Evolutionary conservation across 2,113 vertebrate species (phyloP).

Genomic region (Carassius auratus): DNA sequence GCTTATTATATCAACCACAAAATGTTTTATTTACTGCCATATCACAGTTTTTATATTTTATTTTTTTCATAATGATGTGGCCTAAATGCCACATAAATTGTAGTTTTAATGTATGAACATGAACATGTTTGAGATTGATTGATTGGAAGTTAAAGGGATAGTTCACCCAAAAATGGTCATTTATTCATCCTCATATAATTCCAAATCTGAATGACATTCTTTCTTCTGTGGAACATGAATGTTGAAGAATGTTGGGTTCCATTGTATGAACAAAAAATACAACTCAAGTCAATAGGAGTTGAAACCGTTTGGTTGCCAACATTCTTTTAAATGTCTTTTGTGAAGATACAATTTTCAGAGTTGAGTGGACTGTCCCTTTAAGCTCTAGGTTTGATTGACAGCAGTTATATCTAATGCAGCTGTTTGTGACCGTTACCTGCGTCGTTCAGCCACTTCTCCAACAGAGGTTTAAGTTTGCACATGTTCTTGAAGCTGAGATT

Average conservation of each 20-base stretch:
- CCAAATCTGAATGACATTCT: neutral
- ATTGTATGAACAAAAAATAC: neutral
- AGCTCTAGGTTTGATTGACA: neutral
- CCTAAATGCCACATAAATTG: neutral
- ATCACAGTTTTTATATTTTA: neutral
- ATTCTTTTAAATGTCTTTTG: neutral
- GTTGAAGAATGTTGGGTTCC: neutral
- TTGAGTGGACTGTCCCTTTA: neutral
- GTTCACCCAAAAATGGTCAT: neutral
- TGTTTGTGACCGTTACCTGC: constrained; percentile 75
- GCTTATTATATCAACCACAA: neutral
- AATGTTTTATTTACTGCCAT: neutral
- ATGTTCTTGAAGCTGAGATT: constrained; percentile 97
- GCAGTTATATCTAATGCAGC: neutral
- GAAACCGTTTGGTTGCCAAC: neutral
- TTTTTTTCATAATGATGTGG: neutral
- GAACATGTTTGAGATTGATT: neutral
- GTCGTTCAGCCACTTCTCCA: constrained; percentile 93
- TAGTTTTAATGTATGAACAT: neutral
- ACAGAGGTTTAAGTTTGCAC: constrained; percentile 93
- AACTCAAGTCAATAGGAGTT: neutral
- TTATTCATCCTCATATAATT: neutral
- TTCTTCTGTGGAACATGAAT: neutral
- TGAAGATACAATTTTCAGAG: neutral
- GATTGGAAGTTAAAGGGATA: neutral